These are phyloP conservation scores for Sphaeramia orbicularis DNA, from an alignment of 2,797 vertebrate species.

Conservation along the genomic window DNA sequence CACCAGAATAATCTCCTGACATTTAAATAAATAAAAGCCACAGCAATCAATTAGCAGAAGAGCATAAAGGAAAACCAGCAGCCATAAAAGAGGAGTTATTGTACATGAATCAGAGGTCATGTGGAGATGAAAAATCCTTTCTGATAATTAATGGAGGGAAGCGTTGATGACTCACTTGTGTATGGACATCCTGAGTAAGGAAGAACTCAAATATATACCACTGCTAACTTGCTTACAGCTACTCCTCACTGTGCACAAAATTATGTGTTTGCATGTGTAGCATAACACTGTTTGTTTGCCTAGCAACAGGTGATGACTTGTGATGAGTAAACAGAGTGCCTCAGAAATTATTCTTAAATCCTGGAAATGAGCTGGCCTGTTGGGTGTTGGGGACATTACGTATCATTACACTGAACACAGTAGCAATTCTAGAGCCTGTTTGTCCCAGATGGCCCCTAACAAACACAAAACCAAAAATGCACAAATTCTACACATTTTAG, in stretches of 20 bases:
- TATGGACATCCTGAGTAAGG: conserved; percentile 55
- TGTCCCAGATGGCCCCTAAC: too few species aligned
- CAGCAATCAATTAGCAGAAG: conserved; percentile 66
- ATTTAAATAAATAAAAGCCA: conserved; percentile 59
- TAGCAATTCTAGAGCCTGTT: too few species aligned
- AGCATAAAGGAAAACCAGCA: conserved; percentile 57
- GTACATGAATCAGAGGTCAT: conserved; percentile 75
- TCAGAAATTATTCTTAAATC: too few species aligned
- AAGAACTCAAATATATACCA: conserved; percentile 22
- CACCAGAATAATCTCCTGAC: conserved; percentile 46
- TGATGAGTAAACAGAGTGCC: too few species aligned
- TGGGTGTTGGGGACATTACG: too few species aligned
- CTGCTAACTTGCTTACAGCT: conserved; percentile 30
- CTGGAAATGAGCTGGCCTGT: too few species aligned
- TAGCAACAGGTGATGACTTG: conserved; percentile 61
- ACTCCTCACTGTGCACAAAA: conserved; percentile 27
- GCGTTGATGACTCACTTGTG: conserved; percentile 66
- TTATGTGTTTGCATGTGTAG: conserved; percentile 14
- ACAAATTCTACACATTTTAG: too few species aligned
- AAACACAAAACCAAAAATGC: too few species aligned
- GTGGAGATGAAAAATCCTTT: conserved; percentile 71
- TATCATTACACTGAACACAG: too few species aligned
- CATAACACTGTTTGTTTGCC: conserved; percentile 59
- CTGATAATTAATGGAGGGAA: conserved; percentile 65
- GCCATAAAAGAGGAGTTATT: conserved; percentile 55